Conservation (phyloP, 1,140 invertebrate species). For the Akabosia matsudoensis region DNA sequence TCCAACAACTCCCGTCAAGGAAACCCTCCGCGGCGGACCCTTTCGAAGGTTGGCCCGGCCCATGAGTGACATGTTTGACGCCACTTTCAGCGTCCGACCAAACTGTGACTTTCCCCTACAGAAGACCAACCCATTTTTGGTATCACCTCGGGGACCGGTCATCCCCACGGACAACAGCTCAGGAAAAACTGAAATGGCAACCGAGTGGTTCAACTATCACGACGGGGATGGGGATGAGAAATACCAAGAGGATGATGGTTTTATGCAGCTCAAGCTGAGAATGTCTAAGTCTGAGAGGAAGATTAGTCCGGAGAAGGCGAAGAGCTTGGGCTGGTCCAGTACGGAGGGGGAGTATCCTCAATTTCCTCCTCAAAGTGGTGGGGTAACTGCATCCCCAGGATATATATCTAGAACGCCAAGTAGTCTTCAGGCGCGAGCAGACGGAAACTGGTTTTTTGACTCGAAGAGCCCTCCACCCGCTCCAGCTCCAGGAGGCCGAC, state of each 20-base stretch:
- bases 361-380: no score
- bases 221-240: not conserved
- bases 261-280: constrained; percentile 28
- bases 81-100: constrained; percentile 30
- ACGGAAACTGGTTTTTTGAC: constrained; percentile 30
- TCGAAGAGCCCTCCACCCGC: not conserved
- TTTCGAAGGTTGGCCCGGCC: not conserved
- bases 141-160: not conserved
- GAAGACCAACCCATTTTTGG: constrained; percentile 37
- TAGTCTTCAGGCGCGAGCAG: constrained; percentile 1
- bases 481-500: not conserved
- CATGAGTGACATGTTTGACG: constrained; percentile 29
- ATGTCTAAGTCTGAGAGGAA: constrained; percentile 29
- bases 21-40: not conserved
- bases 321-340: constrained; percentile 29
- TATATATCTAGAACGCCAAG: not conserved
- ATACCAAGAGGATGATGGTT: constrained; percentile 23
- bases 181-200: not conserved
- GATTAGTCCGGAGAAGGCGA: constrained; percentile 32
- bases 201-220: not conserved
- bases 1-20: not conserved
- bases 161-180: not conserved
- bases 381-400: not conserved
- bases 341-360: not conserved
- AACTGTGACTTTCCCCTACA: constrained; percentile 40